phyloP scores from a whole-genome alignment of 2,797 vertebrate species.

The Fistularia tabacaria region DNA sequence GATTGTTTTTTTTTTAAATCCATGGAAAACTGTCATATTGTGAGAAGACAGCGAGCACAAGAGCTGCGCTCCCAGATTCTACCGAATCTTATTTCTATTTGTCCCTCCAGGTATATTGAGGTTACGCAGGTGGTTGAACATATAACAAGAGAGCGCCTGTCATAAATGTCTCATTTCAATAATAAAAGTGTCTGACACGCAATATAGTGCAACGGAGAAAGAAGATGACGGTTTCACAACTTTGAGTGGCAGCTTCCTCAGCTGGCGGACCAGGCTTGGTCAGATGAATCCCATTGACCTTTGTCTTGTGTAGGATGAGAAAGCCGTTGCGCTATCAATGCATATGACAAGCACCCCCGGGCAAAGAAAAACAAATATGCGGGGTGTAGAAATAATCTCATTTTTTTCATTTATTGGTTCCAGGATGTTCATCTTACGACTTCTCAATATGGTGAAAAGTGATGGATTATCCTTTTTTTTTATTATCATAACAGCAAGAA shows the following conservation, averaged over 20 bases:
- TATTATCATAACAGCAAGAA: too few species aligned
- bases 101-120: constrained; percentile 19
- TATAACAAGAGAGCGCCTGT: constrained; percentile 27
- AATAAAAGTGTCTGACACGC: constrained; percentile 61
- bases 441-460: too few species aligned
- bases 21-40: constrained; percentile 38
- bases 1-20: constrained; percentile 41
- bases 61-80: constrained; percentile 48
- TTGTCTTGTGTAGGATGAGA: constrained; percentile 39
- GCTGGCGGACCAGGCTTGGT: constrained; percentile 38
- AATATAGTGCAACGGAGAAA: constrained; percentile 33
- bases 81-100: constrained; percentile 59
- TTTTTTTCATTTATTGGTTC: too few species aligned
- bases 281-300: constrained; percentile 38
- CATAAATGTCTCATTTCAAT: constrained; percentile 72
- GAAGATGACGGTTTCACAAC: constrained; percentile 41
- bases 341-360: constrained; percentile 45
- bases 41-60: too few species aligned
- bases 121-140: constrained; percentile 20
- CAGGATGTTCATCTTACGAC: too few species aligned
- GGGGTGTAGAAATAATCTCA: too few species aligned
- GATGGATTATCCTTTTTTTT: too few species aligned
- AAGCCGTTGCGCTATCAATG: constrained; percentile 50
- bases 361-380: not conserved
- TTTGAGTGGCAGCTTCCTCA: constrained; percentile 51